Evolutionary conservation across 2,113 vertebrate genomes (phyloP), one percentile per base, ranked within the genome.

Genomic region (Mastomys natalensis): DNA sequence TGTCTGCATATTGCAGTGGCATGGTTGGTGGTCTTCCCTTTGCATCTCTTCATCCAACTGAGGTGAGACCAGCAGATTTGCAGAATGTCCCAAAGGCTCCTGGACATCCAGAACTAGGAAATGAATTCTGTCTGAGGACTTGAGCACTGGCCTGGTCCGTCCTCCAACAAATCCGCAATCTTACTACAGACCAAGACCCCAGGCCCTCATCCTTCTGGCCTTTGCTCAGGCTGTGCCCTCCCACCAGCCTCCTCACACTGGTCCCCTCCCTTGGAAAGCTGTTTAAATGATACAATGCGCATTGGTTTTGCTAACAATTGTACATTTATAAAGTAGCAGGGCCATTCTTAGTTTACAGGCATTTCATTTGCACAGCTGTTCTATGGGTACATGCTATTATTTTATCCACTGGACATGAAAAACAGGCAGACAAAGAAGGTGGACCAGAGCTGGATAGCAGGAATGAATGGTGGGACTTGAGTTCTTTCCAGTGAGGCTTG

Each of bases 341-440:
- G 76, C 9, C 51, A 55, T 72, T 84, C 22, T 21, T 72, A 95
- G 19, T 48, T 84, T 21, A 34, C 5, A 2, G 58, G 29, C 68
- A 48, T 82, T 85, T 87, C 37, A 88, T 94, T 96, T 85, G 90
- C 72, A 68, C 26, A 86, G 48, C 64, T 91, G n/a, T 58, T 58
- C 37, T 26, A 10, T 76, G 64, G 29, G 24, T 78, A 78, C 58
- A 21, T 82, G 12, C 40, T 77, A 43, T 90, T 85, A 77, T 74
- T 89, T 87, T 74, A 84, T 22, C 84, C 45, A 72, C 74, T 90
- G 78, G 73, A 48, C 34, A 70, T 84, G 84, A 82, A 60, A 73
- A 90, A 77, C 2, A 58, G 37, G 51, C 48, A 81, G 17, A 94
- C 51, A 70, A 68, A 48, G 43, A 12, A 43, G 12, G 53, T 64